Evolutionary conservation across 1,140 invertebrate species (phyloP), one percentile per base, ranked within the genome.

Genomic region (Phymorhynchus buccinoides): DNA sequence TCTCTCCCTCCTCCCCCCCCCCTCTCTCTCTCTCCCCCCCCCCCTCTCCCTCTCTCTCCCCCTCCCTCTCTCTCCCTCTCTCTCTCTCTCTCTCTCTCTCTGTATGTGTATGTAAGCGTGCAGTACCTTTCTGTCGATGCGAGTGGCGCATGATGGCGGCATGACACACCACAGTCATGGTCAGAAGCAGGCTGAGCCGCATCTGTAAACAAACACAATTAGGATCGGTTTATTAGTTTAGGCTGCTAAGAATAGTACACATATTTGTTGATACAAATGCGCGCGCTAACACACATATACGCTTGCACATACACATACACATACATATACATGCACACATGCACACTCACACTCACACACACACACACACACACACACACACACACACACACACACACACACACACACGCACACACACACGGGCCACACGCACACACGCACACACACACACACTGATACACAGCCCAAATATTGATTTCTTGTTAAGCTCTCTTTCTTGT

Each of bases 151-250:
- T n/a, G 77, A 56, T 52, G 77, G 77, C 77, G 37, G 77, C 77
- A 41, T 79, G 30, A 39, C 77, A 79, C 42, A 79, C 77, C 77
- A 79, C 30, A n/a, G 77, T 79, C 77, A 79, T 52, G 41, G 77
- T 79, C 77, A 79, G 77, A 12, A 79, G n/a, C 32, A 79, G 30
- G 41, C 77, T 44, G 27, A 79, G 77, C 41, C 37, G 77, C 77
- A 79, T 79, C 77, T 79, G 75, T n/a, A 42, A n/a, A 42, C 37
- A 78, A 0, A 42, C 27, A 41, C 37, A 78, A n/a, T n/a, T n/a
- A n/a, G n/a, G n/a, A n/a, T n/a, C n/a, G n/a, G n/a, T n/a, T n/a
- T n/a, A n/a, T n/a, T n/a, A n/a, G n/a, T n/a, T n/a, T n/a, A n/a
- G n/a, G n/a, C n/a, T n/a, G n/a, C n/a, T n/a, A n/a, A n/a, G n/a